These are phyloP conservation scores for Torymus auratus DNA, from an alignment of 2,888 invertebrate genomes.

Conservation along the genomic window DNA sequence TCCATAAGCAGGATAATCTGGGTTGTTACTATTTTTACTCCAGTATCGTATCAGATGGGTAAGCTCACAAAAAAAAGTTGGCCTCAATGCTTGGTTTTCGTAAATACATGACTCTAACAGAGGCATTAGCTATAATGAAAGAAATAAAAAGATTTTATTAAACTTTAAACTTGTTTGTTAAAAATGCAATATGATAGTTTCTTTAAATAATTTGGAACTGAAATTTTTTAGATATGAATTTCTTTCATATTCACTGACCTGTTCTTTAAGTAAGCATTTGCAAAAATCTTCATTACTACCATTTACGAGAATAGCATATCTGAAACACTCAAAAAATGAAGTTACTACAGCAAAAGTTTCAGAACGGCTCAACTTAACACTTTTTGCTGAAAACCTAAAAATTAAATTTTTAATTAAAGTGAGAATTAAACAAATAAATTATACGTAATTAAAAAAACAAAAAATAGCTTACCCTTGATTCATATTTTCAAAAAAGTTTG, in stretches of 20 bases:
- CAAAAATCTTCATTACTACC: conserved; percentile 76
- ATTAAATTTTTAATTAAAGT: background rate
- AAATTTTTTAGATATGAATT: no score
- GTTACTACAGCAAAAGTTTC: conserved; percentile 84
- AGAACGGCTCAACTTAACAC: conserved; percentile 81
- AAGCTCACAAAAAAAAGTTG: conserved; percentile 78
- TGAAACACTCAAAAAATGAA: conserved; percentile 86
- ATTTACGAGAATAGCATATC: conserved; percentile 80
- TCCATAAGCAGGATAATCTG: conserved; percentile 70
- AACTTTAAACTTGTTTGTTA: no score
- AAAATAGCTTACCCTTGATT: conserved; percentile 80
- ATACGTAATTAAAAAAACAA: no score
- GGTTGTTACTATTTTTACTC: conserved; percentile 76
- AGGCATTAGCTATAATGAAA: conserved; percentile 75
- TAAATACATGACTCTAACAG: conserved; percentile 77
- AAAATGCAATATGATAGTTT: no score
- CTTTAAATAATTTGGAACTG: no score
- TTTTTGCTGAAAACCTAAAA: conserved; percentile 80
- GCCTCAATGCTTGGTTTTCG: conserved; percentile 74
- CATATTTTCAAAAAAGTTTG: conserved; percentile 84
- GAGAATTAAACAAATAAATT: no score
- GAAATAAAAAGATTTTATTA: conserved; percentile 59
- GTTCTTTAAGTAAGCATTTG: conserved; percentile 73
- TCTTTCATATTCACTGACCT: conserved; percentile 61
- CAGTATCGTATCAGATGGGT: conserved; percentile 79